Base-by-base conservation (phyloP, 2,113 vertebrate genomes). In the Rutilus rutilus region DNA sequence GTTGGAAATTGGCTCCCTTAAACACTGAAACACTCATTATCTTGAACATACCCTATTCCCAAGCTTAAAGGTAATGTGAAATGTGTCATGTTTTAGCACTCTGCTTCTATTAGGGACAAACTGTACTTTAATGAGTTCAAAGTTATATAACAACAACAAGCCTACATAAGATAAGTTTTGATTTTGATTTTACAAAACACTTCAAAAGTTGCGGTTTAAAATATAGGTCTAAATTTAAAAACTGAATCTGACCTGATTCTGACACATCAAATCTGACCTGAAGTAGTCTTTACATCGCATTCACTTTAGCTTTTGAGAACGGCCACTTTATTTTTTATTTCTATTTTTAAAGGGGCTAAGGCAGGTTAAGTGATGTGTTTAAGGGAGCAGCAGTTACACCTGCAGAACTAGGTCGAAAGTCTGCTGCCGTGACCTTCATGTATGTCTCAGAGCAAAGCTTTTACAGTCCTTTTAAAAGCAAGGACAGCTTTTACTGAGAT, bases 331-430 rank as follows among this genome's bases (percentile, higher is more conserved):
- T 64, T 23, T 75, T 27, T 75, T 12, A 50, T 67, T 74, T 85
- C 36, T 71, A 42, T 87, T 79, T 71, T 67, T 36, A 47, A 73
- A 84, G n/a, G n/a, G 75, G 74, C 19, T 52, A 80, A 76, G 45
- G 62, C 52, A 84, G 88, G 85, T 89, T 87, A 88, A 87, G 57
- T 88, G 67, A 87, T 77, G 77, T 54, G 45, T 82, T 71, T 76
- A 73, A 78, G 78, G 78, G 50, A 17, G 30, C n/a, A 85, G 27
- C 59, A 52, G 79, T 69, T 74, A 77, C 74, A 85, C 76, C 75
- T 87, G 69, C 79, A 77, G 52, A 57, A 64, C 74, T 21, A 79
- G 60, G 79, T 67, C 87, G 69, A 60, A 77, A 60, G 57, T 80
- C 73, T 86, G 67, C 39, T 25, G 23, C 25, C 59, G 30, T 77